Evolutionary conservation across 2,797 vertebrate species (phyloP).

Genomic region (Tamandua tetradactyla): DNA sequence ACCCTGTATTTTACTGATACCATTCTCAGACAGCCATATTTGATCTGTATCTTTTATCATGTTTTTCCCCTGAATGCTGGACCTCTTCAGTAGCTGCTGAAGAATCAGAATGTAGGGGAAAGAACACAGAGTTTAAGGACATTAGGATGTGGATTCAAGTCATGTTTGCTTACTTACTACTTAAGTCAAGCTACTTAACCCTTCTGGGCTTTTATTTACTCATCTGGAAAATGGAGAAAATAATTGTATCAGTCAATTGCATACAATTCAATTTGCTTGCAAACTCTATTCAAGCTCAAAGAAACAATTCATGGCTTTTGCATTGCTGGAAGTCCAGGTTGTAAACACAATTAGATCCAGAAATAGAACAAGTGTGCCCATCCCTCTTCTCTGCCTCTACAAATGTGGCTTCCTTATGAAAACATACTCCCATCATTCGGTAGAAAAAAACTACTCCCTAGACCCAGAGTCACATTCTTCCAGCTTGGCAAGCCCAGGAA

Average conservation of each 20-base stretch:
- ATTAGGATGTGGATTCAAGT: not conserved
- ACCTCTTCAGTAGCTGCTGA: not conserved
- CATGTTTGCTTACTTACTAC: not conserved
- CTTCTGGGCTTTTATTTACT: not conserved
- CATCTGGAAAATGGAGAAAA: not conserved
- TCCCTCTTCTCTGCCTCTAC: not conserved
- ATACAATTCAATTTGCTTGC: not conserved
- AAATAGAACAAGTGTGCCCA: not conserved
- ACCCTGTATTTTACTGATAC: not conserved
- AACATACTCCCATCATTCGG: not conserved
- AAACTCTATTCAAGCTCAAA: not conserved
- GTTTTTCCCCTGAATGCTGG: not conserved
- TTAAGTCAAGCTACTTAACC: not conserved
- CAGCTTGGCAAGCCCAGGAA: not conserved
- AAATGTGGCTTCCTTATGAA: not conserved
- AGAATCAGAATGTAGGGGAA: not conserved
- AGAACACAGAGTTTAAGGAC: not conserved
- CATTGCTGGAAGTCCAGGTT: not conserved
- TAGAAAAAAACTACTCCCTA: not conserved
- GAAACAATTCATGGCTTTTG: not conserved
- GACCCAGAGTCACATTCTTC: not conserved
- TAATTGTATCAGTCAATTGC: not conserved
- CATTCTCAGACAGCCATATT: not conserved
- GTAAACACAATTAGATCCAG: not conserved
- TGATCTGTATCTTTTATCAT: not conserved